These are phyloP conservation scores for Sminthopsis crassicaudata DNA, from an alignment of 2,113 vertebrate genomes.

Conservation along the genomic window DNA sequence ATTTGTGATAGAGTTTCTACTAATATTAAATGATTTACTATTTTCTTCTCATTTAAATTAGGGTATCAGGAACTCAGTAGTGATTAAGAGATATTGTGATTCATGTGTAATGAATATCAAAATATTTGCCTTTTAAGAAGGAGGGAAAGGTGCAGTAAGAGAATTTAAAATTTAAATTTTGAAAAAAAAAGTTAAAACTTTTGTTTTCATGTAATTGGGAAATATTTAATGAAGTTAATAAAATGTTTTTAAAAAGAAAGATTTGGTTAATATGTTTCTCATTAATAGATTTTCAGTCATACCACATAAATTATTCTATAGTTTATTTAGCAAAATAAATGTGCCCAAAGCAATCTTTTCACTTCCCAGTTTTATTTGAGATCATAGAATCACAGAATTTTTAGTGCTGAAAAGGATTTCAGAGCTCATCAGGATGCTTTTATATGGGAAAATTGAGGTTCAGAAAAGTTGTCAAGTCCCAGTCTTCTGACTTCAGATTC, in stretches of 20 bases:
- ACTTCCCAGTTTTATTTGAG: not conserved
- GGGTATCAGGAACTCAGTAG: not conserved
- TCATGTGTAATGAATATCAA: not conserved
- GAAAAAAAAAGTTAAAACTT: not conserved
- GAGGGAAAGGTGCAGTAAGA: not conserved
- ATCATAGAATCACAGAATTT: not conserved
- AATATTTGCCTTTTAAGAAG: not conserved
- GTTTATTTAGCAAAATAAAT: not conserved
- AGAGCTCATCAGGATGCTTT: not conserved
- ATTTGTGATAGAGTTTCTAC: not conserved
- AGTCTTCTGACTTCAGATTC: too few species aligned
- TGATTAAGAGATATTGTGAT: not conserved
- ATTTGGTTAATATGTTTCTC: not conserved
- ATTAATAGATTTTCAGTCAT: not conserved
- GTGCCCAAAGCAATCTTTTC: not conserved
- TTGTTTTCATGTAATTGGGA: not conserved
- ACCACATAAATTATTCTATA: too few species aligned
- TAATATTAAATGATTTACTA: not conserved
- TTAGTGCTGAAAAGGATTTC: not conserved
- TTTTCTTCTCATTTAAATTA: not conserved
- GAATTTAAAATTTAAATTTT: not conserved
- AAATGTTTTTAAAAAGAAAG: not conserved
- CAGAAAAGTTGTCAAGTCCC: too few species aligned
- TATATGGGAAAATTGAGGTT: not conserved
- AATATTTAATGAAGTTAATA: not conserved